These are phyloP conservation scores for Cryptotermes secundus DNA, from an alignment of 1,140 invertebrate species.

Conservation along the genomic window DNA sequence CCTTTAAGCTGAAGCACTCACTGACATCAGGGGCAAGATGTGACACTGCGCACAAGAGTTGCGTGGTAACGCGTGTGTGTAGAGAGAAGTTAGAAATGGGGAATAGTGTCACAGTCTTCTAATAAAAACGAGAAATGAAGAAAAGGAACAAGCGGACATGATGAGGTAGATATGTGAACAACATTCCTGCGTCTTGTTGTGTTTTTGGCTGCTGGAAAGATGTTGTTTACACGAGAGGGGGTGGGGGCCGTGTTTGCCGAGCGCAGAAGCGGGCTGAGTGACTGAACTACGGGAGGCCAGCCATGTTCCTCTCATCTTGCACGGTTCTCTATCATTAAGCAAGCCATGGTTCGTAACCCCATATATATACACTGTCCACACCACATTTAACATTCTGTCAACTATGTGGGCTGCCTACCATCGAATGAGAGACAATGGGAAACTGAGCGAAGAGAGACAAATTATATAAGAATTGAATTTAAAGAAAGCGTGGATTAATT, in stretches of 20 bases:
- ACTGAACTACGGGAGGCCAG: background rate
- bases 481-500: too few species aligned
- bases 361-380: too few species aligned
- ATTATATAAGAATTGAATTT: too few species aligned
- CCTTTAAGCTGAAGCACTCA: too few species aligned
- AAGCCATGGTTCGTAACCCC: background rate
- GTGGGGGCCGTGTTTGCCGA: background rate
- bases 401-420: too few species aligned
- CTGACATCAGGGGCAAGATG: background rate
- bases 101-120: background rate
- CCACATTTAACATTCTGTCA: too few species aligned
- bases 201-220: constrained; percentile 3
- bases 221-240: background rate
- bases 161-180: background rate
- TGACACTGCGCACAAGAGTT: background rate
- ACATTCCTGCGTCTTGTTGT: background rate
- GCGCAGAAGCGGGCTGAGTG: background rate
- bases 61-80: too few species aligned
- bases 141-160: background rate
- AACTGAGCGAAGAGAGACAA: too few species aligned
- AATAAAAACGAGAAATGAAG: background rate
- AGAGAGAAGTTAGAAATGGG: background rate
- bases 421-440: too few species aligned
- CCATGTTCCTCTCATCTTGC: too few species aligned
- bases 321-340: background rate